phyloP scores from a whole-genome alignment of 2,888 invertebrate species.

The Sphaerolaimus hirsutus region DNA sequence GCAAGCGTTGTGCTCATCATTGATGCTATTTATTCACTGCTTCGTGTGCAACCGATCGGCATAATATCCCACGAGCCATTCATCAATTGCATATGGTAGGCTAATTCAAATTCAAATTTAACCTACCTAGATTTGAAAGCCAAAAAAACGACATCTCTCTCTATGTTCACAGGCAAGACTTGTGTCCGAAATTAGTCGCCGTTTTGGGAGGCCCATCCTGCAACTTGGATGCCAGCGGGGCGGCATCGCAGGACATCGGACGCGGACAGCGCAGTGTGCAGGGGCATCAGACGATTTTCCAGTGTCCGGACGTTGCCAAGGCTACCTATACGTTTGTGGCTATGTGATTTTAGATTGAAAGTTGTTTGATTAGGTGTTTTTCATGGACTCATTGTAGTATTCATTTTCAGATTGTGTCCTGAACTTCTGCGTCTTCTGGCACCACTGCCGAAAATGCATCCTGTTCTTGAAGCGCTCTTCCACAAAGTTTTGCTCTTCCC shows the following conservation, averaged over 20 bases:
- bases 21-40: constrained; percentile 9
- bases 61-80: constrained; percentile 13
- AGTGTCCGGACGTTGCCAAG: constrained; percentile 38
- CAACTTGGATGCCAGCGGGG: constrained; percentile 42
- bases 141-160: too few relatives aligned
- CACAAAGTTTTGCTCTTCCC: constrained; percentile 73
- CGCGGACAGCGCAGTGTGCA: constrained; percentile 28
- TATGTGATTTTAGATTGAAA: background rate
- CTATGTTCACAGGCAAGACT: constrained; percentile 45
- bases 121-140: too few relatives aligned
- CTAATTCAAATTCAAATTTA: too few relatives aligned
- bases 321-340: constrained; percentile 1
- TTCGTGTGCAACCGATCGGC: constrained; percentile 14
- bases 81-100: constrained; percentile 26
- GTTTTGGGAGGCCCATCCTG: constrained; percentile 54
- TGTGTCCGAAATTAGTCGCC: constrained; percentile 64
- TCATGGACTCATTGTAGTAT: constrained; percentile 1
- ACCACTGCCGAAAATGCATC: constrained; percentile 49
- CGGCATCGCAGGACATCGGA: constrained; percentile 39
- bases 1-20: constrained; percentile 7
- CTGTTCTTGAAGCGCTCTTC: constrained; percentile 70
- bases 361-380: constrained; percentile 3
- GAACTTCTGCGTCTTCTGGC: constrained; percentile 67
- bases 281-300: constrained; percentile 33
- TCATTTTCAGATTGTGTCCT: constrained; percentile 48